Evolutionary conservation across 2,888 invertebrate species (phyloP).

Genomic region (Alloplasta piceator): DNA sequence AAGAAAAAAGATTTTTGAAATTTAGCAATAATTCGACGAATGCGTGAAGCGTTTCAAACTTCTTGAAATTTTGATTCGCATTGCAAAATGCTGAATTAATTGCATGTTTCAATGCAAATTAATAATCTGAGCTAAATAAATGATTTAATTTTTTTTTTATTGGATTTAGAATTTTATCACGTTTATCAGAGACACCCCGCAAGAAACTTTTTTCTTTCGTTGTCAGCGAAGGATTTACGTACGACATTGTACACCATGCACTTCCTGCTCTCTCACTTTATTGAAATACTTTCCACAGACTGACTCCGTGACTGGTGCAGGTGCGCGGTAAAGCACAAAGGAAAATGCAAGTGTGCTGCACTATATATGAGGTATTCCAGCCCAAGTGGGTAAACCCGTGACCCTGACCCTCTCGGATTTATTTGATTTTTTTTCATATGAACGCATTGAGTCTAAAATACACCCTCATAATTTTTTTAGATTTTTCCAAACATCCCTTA

Average conservation of each 20-base stretch:
- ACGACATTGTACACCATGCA: conserved; percentile 24
- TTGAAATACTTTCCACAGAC: conserved; percentile 70
- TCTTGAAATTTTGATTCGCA: no score
- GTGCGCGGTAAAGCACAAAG: conserved; percentile 50
- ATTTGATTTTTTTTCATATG: no score
- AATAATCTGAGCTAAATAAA: background rate
- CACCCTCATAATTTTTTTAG: no score
- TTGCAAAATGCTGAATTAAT: no score
- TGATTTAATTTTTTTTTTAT: background rate
- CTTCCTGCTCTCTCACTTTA: background rate
- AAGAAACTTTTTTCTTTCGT: background rate
- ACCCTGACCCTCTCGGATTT: background rate
- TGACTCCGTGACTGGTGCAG: conserved; percentile 21
- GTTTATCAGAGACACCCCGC: conserved; percentile 16
- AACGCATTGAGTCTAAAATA: no score
- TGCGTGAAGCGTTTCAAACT: no score
- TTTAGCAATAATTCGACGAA: no score
- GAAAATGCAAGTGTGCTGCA: conserved; percentile 70
- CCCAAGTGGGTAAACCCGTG: background rate
- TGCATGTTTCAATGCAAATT: no score
- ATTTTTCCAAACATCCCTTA: no score
- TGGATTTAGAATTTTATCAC: background rate
- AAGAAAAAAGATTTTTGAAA: no score
- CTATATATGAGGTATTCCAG: background rate
- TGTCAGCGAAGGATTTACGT: conserved; percentile 16